Percentiles rank a stretch among this genome's conserved stretches.
phyloP scores from a whole-genome alignment of 2,797 vertebrate genomes.

The Valencia hispanica region DNA sequence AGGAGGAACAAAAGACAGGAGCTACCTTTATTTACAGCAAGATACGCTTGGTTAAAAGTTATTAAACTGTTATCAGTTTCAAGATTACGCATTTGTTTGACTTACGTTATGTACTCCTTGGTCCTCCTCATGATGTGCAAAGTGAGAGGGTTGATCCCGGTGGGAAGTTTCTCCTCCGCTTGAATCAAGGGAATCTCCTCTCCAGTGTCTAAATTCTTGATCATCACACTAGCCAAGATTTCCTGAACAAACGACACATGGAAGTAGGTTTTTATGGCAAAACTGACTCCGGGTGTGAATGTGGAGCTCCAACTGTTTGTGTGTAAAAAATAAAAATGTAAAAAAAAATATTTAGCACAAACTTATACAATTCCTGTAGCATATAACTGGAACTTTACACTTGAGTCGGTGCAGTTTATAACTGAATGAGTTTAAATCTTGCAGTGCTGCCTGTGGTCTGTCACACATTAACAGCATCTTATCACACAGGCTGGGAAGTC shows the following conservation, averaged over 20 bases:
- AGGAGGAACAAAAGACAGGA: neutral
- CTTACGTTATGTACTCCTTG: constrained; percentile 98
- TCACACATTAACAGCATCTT: neutral
- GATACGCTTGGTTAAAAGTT: neutral
- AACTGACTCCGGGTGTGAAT: neutral
- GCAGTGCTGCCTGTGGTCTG: neutral
- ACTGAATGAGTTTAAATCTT: neutral
- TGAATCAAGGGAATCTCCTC: constrained; percentile 98
- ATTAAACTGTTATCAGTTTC: neutral
- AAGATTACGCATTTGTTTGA: constrained; percentile 8
- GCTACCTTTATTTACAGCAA: neutral
- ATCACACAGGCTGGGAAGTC: neutral
- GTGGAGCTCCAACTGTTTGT: neutral
- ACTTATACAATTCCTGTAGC: neutral
- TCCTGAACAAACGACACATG: constrained; percentile 80
- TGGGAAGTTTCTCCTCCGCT: constrained; percentile 97
- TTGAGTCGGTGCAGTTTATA: neutral
- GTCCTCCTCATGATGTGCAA: constrained; percentile 99
- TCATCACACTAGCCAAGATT: constrained; percentile 99
- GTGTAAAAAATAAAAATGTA: too few relatives aligned
- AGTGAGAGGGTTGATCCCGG: constrained; percentile 97
- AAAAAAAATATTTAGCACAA: neutral
- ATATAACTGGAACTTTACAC: neutral
- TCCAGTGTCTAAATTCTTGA: constrained; percentile 98
- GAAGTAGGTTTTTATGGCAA: neutral